Conservation (phyloP, 1,140 invertebrate species). For the Aphaenogaster rudis region DNA sequence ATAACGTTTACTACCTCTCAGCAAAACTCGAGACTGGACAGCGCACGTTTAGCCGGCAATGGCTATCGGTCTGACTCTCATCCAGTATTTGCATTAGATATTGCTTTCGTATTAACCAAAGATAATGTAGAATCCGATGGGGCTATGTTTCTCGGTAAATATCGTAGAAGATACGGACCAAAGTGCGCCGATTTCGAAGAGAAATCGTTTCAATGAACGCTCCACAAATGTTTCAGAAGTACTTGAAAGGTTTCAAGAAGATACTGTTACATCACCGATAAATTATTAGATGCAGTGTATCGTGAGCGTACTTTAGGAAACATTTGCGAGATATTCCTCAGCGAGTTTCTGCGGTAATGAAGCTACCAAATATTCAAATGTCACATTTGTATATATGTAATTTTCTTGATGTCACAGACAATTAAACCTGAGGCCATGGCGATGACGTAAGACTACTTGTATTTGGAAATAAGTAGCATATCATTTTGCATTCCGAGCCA, state of each 20-base stretch:
- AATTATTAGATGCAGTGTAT: neutral
- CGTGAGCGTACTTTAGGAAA: neutral
- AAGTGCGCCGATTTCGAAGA: neutral
- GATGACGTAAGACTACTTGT: neutral
- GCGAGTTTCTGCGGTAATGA: neutral
- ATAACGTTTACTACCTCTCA: constrained; percentile 17
- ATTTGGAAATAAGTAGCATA: constrained; percentile 3
- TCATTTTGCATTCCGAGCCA: constrained; percentile 3
- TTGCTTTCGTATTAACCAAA: neutral
- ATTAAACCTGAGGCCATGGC: neutral
- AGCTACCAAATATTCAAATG: neutral
- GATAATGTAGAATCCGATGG: neutral
- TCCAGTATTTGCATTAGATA: neutral
- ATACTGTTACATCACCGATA: too few relatives aligned
- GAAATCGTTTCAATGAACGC: constrained; percentile 9
- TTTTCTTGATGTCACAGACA: neutral
- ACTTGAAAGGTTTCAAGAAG: neutral
- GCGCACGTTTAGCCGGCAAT: neutral
- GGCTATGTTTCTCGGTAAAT: constrained; percentile 22
- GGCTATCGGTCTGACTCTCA: neutral
- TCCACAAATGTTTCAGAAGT: constrained; percentile 6
- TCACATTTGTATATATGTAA: neutral
- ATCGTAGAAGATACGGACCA: neutral
- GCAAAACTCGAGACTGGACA: neutral
- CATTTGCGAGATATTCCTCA: constrained; percentile 23